Percentiles rank a stretch among this genome's conserved stretches.
These are phyloP conservation scores for Ceratosolen solmsi DNA, from an alignment of 1,140 invertebrate genomes.

Conservation along the genomic window DNA sequence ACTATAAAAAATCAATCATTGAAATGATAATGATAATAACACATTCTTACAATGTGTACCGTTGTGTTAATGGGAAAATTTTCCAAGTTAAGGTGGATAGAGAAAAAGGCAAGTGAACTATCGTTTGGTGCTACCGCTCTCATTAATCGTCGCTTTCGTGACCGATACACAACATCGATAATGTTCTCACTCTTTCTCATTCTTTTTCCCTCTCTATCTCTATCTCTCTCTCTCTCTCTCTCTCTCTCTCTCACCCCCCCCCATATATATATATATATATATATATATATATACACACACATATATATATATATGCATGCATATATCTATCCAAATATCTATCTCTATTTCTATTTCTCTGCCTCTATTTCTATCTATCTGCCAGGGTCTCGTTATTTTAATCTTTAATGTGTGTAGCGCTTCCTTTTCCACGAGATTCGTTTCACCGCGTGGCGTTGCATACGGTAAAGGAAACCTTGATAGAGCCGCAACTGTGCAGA, in stretches of 20 bases:
- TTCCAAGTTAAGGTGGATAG: not conserved
- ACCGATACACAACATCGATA: not conserved
- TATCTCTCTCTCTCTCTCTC: slow-evolving; percentile 20
- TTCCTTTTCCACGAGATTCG: not conserved
- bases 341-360: too few species aligned
- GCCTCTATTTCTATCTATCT: slow-evolving; percentile 6
- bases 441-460: not conserved
- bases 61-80: too few species aligned
- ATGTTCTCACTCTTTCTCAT: not conserved
- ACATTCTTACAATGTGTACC: too few species aligned
- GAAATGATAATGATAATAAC: too few species aligned
- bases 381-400: not conserved
- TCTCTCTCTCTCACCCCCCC: slow-evolving; percentile 8
- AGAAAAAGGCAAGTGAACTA: not conserved
- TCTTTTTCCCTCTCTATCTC: too few species aligned
- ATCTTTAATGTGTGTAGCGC: not conserved
- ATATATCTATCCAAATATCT: too few species aligned
- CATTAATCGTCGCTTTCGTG: slow-evolving; percentile 30
- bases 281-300: too few species aligned
- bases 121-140: slow-evolving; percentile 15
- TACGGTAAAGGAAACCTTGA: not conserved
- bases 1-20: too few species aligned
- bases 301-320: too few species aligned
- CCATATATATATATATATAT: too few species aligned
- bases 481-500: not conserved